Evolutionary conservation across 1,140 invertebrate genomes (phyloP), one percentile per base, ranked within the genome.

Genomic region (Stratiolaelaps scimitus): DNA sequence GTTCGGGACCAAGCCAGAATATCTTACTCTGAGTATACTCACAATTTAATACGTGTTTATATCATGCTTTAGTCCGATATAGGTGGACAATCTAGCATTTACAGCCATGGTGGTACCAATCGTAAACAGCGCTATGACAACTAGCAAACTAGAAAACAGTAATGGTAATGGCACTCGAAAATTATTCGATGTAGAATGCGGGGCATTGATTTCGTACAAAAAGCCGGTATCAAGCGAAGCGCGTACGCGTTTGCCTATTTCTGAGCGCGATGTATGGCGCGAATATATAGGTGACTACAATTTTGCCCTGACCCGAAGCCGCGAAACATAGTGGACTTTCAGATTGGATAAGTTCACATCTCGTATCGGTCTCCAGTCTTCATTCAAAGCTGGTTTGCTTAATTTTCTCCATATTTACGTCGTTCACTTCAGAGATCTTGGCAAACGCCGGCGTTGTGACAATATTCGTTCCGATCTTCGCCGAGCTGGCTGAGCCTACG

Each of bases 281-380:
- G 15, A 48, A 48, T 28, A 48, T 48, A 19, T 19, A 28, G 4
- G 47, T 28, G 4, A 48, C 47, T 5, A 48, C 47, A 4, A 48
- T 28, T 28, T 48, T 48, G 7, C 19, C 47, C 7, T 15, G 20
- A 28, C 19, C 47, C 4, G 47, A 48, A 28, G 47, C 47, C 28
- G 47, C 47, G 5, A 28, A 19, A 7, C 47, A 48, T 19, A 48
- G 47, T 15, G 85, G 84, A 1, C 80, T 92, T 69, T 89, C 88
- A 0, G 73, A 75, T 1, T 80, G 85, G 77, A 80, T 92, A 48
- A 48, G 47, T 28, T 48, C 47, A 48, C 47, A 48, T 48, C 47
- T 48, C 5, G 28, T 48, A 28, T 7, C 28, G 4, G 7, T 48
- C 4, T 48, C 47, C 20, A 23, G 19, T 4, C 47, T 48, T 4